Percentiles rank a stretch among this genome's conserved stretches.
Conservation (phyloP, 2,888 invertebrate genomes). For the Malacosoma neustria region DNA sequence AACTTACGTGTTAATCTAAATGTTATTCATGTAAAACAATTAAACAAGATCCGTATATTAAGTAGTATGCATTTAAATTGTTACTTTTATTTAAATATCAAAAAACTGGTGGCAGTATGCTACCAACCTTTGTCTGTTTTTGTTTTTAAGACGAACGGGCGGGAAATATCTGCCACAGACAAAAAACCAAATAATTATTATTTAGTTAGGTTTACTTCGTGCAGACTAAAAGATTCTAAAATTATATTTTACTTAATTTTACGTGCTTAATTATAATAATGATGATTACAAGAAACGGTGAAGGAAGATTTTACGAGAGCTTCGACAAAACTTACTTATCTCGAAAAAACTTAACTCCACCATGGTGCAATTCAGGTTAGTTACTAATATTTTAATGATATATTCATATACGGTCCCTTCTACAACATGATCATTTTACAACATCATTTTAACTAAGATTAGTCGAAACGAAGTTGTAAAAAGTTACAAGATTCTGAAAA, state of each 20-base stretch:
- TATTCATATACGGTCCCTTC: too few species aligned
- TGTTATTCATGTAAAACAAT: too few species aligned
- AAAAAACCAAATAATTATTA: neutral
- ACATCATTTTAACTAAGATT: too few species aligned
- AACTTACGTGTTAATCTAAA: too few species aligned
- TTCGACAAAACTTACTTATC: slow-evolving; percentile 34
- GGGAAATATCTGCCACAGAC: neutral
- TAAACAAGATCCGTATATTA: too few species aligned
- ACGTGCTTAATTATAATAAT: neutral
- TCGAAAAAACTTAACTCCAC: slow-evolving; percentile 34
- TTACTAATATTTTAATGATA: slow-evolving; percentile 1
- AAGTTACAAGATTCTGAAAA: too few species aligned
- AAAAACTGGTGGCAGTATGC: too few species aligned
- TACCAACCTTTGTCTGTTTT: slow-evolving; percentile 20
- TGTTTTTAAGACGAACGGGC: slow-evolving; percentile 38
- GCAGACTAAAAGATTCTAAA: slow-evolving; percentile 5
- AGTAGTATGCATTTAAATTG: too few species aligned
- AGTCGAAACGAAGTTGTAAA: too few species aligned
- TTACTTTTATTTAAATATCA: too few species aligned
- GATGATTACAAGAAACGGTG: slow-evolving; percentile 3
- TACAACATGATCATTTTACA: too few species aligned
- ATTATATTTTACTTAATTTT: neutral
- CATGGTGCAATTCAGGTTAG: slow-evolving; percentile 53
- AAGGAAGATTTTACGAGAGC: slow-evolving; percentile 32
- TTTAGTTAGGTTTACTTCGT: slow-evolving; percentile 1